Percentiles rank a stretch among this genome's conserved stretches.
These are phyloP conservation scores for Ciona savignyi DNA, from an alignment of 23 tunicate genomes.

Conservation along the genomic window DNA sequence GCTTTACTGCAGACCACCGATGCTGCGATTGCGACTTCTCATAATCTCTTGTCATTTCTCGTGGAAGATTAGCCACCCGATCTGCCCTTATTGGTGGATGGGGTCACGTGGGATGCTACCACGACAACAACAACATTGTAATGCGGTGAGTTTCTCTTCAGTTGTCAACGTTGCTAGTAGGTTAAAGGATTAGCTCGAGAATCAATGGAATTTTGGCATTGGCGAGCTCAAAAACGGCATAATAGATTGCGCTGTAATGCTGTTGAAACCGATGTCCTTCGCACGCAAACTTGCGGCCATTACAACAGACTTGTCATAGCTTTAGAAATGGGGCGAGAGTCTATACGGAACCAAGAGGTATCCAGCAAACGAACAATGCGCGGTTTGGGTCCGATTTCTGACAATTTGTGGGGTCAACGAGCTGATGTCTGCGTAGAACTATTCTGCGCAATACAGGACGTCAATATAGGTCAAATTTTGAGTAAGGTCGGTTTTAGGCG, in stretches of 20 bases:
- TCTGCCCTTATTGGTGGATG: not conserved
- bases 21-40: not conserved
- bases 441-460: not conserved
- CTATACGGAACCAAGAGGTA: no score
- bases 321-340: no score
- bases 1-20: not conserved
- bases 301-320: no score
- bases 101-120: not conserved
- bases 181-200: not conserved
- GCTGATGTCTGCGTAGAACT: not conserved
- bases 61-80: not conserved
- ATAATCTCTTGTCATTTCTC: not conserved
- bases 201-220: not conserved
- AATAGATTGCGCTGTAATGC: no score
- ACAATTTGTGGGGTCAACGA: not conserved
- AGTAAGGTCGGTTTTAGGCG: not conserved
- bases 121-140: not conserved
- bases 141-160: not conserved
- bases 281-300: no score
- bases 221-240: not conserved
- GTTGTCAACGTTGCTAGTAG: not conserved
- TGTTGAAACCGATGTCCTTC: no score
- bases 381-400: not conserved
- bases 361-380: no score
- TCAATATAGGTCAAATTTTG: not conserved